Evolutionary conservation across 2,797 vertebrate species (phyloP).

Genomic region (Microcaecilia unicolor): DNA sequence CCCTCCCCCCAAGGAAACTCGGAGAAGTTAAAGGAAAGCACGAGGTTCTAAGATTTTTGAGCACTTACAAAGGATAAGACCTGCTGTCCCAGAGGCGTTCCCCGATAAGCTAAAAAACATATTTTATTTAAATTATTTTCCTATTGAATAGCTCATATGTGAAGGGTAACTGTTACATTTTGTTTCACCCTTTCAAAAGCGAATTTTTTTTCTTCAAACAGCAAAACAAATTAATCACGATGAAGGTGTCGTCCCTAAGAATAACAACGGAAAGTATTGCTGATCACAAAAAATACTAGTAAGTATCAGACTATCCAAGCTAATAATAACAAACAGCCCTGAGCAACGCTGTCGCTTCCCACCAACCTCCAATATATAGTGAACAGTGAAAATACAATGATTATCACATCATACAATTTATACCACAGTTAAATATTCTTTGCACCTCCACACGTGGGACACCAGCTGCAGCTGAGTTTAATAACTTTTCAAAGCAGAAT

Average conservation of each 20-base stretch:
- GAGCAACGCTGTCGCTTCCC: slow-evolving; percentile 13
- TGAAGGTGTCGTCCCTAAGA: too few relatives aligned
- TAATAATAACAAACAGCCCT: too few relatives aligned
- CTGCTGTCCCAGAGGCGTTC: slow-evolving; percentile 1
- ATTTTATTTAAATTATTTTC: slow-evolving; percentile 12
- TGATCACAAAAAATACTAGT: too few relatives aligned
- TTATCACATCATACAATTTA: slow-evolving; percentile 9
- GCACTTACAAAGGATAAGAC: too few relatives aligned
- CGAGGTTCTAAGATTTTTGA: too few relatives aligned
- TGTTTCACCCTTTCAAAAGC: slow-evolving; percentile 17
- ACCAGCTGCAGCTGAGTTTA: slow-evolving; percentile 8
- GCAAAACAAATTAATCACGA: too few relatives aligned
- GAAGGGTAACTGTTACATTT: slow-evolving; percentile 9
- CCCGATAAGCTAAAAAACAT: slow-evolving; percentile 9
- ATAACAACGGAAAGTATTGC: too few relatives aligned
- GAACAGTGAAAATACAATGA: slow-evolving; percentile 13
- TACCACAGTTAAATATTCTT: slow-evolving; percentile 5
- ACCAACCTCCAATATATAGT: slow-evolving; percentile 11
- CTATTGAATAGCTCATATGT: slow-evolving; percentile 7
- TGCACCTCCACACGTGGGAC: slow-evolving; percentile 13
- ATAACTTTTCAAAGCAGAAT: too few relatives aligned
- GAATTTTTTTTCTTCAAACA: too few relatives aligned
- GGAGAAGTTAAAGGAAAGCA: too few relatives aligned
- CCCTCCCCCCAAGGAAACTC: too few relatives aligned
- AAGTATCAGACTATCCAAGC: too few relatives aligned